Conservation (phyloP, 2,113 vertebrate species). For the human (Homo sapiens) region DNA sequence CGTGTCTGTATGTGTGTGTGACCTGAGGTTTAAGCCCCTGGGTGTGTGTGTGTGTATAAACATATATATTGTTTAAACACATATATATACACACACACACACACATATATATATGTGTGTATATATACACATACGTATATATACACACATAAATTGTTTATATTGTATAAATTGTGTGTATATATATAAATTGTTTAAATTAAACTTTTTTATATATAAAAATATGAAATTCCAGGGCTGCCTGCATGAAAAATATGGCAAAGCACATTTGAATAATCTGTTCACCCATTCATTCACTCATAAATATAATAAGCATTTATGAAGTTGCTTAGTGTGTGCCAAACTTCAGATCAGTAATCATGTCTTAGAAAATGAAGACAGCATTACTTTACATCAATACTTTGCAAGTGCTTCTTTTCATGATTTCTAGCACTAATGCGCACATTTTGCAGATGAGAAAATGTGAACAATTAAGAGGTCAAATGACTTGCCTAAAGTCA, state of each 20-base stretch:
- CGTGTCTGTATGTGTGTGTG: too few relatives aligned
- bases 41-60: too few relatives aligned
- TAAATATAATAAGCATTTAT: background rate
- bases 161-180: background rate
- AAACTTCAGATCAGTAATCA: background rate
- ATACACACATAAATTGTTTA: background rate
- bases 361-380: background rate
- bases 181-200: background rate
- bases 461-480: background rate
- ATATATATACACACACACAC: background rate
- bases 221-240: background rate
- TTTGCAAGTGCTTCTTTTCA: background rate
- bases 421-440: background rate
- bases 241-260: background rate
- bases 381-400: background rate
- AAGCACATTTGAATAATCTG: background rate
- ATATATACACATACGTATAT: background rate
- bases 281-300: background rate
- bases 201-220: background rate
- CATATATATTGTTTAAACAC: too few relatives aligned
- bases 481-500: slow-evolving; percentile 34
- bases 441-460: background rate
- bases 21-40: too few relatives aligned
- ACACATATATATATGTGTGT: too few relatives aligned
- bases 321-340: background rate